phyloP scores from a whole-genome alignment of 2,888 invertebrate genomes.

The Athalia circularis region DNA sequence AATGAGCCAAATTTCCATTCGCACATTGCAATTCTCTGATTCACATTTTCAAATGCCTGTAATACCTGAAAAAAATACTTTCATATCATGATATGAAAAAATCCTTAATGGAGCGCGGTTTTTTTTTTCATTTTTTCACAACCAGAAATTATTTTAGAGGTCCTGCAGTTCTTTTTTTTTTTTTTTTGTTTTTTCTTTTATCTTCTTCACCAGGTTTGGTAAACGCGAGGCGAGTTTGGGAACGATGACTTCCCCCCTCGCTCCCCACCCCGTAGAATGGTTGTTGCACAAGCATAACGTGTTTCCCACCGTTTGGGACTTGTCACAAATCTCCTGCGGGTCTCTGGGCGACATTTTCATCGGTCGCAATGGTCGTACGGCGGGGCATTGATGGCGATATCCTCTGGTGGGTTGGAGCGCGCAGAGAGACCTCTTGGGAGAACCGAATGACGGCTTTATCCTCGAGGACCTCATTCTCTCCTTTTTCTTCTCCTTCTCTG shows the following conservation, averaged over 20 bases:
- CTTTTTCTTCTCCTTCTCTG: conserved; percentile 50
- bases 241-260: not conserved
- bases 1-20: conserved; percentile 32
- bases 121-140: no score
- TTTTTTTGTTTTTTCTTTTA: not conserved
- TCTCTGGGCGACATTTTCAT: conserved; percentile 47
- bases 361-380: not conserved
- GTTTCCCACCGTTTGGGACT: conserved; percentile 50
- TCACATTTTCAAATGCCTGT: not conserved
- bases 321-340: conserved; percentile 51
- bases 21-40: conserved; percentile 13
- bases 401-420: not conserved
- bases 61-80: not conserved
- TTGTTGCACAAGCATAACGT: conserved; percentile 44
- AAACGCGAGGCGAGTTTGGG: conserved; percentile 6
- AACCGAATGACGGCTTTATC: conserved; percentile 64
- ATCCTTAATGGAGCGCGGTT: no score
- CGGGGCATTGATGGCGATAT: conserved; percentile 24
- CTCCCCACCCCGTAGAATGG: conserved; percentile 14
- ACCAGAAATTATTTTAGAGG: no score
- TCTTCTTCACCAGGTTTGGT: conserved; percentile 2
- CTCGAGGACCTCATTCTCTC: conserved; percentile 44
- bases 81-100: no score
- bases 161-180: no score
- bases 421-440: not conserved